Conservation (phyloP, 2,888 invertebrate genomes). For the Eupithecia subumbrata region DNA sequence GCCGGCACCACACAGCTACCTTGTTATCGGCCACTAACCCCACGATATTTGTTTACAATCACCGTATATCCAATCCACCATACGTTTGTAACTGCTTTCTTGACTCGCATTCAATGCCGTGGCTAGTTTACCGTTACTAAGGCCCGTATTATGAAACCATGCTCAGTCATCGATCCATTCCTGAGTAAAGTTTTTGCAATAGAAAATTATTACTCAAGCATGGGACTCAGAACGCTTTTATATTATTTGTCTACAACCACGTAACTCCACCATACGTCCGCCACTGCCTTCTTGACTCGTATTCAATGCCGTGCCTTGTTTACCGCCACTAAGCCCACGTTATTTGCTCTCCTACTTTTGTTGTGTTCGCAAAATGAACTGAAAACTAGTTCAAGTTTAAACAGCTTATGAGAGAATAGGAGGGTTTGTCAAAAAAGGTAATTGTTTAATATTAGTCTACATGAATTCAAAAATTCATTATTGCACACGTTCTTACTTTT, state of each 20-base stretch:
- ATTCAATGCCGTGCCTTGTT: conserved; percentile 60
- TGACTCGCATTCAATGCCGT: conserved; percentile 56
- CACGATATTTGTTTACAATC: conserved; percentile 40
- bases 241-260: conserved; percentile 51
- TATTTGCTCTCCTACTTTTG: conserved; percentile 62
- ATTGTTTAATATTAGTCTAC: background rate
- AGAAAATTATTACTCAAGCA: too few species aligned
- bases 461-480: too few species aligned
- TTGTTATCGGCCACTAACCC: too few species aligned
- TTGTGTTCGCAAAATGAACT: conserved; percentile 32
- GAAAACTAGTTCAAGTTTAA: conserved; percentile 12
- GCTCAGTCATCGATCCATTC: too few species aligned
- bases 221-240: too few species aligned
- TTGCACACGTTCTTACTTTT: too few species aligned
- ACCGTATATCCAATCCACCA: background rate
- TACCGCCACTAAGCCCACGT: conserved; percentile 49
- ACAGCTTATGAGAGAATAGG: background rate
- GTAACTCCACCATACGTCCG: background rate
- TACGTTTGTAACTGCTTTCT: conserved; percentile 46
- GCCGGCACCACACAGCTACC: background rate
- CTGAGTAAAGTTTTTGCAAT: too few species aligned
- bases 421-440: background rate
- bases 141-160: too few species aligned
- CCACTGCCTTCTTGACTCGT: conserved; percentile 54
- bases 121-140: conserved; percentile 55